These are phyloP conservation scores for Metellina segmentata DNA, from an alignment of 2,888 invertebrate genomes.

Conservation along the genomic window DNA sequence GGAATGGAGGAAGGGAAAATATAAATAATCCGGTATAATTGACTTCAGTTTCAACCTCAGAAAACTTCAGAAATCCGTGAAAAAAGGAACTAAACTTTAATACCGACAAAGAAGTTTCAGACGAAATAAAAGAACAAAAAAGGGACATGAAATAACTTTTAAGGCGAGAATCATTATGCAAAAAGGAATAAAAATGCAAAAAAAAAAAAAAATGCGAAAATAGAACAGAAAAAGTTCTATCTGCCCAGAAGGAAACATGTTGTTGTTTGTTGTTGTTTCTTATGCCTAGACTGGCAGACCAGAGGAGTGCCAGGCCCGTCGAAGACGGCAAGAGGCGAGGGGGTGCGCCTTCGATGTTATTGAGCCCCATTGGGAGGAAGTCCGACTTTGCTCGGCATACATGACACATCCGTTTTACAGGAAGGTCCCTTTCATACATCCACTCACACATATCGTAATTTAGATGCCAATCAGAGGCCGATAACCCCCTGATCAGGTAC, in stretches of 20 bases:
- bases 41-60: neutral
- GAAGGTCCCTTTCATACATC: no score
- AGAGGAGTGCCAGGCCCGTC: no score
- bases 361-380: no score
- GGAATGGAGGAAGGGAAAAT: neutral
- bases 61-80: neutral
- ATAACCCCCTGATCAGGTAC: no score
- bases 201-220: neutral
- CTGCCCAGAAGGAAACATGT: neutral
- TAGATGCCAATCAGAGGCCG: no score
- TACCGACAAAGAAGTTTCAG: neutral
- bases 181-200: neutral
- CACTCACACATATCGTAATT: no score
- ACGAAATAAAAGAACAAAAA: neutral
- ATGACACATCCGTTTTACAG: no score
- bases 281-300: no score
- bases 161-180: neutral
- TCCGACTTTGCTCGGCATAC: no score
- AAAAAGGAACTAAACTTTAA: neutral
- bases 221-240: neutral
- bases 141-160: neutral
- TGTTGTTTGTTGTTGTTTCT: no score
- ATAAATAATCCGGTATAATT: neutral
- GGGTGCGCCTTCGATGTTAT: no score
- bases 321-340: no score